These are phyloP conservation scores for Electrona antarctica DNA, from an alignment of 2,113 vertebrate genomes.

Conservation along the genomic window DNA sequence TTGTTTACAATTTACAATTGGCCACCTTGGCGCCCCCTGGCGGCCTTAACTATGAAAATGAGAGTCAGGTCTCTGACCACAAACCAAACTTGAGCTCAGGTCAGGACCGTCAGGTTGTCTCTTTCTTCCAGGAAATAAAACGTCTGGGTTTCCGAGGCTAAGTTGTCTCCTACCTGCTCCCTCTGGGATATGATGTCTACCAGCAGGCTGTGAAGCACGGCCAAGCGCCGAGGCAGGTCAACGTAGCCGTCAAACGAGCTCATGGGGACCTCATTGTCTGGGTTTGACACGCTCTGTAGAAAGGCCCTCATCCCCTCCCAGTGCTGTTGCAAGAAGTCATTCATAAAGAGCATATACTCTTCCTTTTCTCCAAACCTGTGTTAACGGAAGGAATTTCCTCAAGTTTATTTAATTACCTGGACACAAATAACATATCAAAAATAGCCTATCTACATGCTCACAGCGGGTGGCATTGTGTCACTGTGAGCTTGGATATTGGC, in stretches of 20 bases:
- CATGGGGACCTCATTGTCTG: conserved; percentile 74
- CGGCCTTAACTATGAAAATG: too few species aligned
- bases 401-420: not conserved
- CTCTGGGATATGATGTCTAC: conserved; percentile 86
- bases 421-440: not conserved
- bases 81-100: too few species aligned
- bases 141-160: too few species aligned
- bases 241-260: conserved; percentile 85
- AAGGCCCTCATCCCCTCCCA: conserved; percentile 86
- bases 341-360: conserved; percentile 97
- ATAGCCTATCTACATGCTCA: not conserved
- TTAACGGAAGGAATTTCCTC: not conserved
- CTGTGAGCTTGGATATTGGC: not conserved
- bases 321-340: conserved; percentile 87
- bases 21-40: too few species aligned
- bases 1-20: too few species aligned
- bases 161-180: conserved; percentile 80
- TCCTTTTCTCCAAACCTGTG: conserved; percentile 95
- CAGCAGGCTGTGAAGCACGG: conserved; percentile 89
- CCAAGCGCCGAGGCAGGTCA: conserved; percentile 89
- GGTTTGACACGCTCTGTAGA: conserved; percentile 82
- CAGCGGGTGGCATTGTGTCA: not conserved
- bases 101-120: too few species aligned
- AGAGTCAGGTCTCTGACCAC: too few species aligned
- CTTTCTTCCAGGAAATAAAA: too few species aligned